These are phyloP conservation scores for Cottoperca gobio DNA, from an alignment of 2,797 vertebrate species.

Conservation along the genomic window DNA sequence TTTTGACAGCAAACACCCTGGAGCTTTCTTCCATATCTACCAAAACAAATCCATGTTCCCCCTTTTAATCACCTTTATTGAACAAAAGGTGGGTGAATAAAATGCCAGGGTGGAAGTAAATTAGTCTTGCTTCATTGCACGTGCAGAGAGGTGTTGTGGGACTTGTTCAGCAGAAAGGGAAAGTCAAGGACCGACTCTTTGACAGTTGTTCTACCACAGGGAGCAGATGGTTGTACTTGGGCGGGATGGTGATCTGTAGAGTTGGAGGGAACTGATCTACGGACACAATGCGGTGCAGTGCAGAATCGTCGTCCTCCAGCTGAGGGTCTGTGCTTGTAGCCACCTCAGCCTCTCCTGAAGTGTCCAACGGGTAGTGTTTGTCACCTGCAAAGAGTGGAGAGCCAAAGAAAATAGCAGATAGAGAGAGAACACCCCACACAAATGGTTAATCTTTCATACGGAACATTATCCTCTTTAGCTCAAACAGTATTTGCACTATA, in stretches of 20 bases:
- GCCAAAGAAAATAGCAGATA: not conserved
- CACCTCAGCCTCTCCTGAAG: slow-evolving; percentile 9
- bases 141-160: not conserved
- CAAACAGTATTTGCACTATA: not conserved
- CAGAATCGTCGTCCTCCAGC: slow-evolving; percentile 25
- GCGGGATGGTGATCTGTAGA: slow-evolving; percentile 70
- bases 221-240: slow-evolving; percentile 78
- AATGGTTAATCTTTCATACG: not conserved
- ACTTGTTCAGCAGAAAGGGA: not conserved
- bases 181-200: too few species aligned
- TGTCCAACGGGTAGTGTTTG: slow-evolving; percentile 57
- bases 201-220: too few species aligned
- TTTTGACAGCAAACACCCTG: too few species aligned
- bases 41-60: too few species aligned
- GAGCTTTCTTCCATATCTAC: too few species aligned
- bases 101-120: not conserved
- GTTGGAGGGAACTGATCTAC: slow-evolving; percentile 40
- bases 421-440: too few species aligned
- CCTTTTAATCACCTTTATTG: not conserved
- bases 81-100: not conserved
- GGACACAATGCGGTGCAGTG: slow-evolving; percentile 69
- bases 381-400: slow-evolving; percentile 67
- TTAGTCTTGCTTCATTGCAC: not conserved
- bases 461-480: not conserved
- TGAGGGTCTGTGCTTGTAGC: slow-evolving; percentile 11